A percentile compares a stretch with the other conserved stretches of the same genome.
Evolutionary conservation across 2,888 invertebrate species (phyloP).

Genomic region (Drosophila bunnanda): DNA sequence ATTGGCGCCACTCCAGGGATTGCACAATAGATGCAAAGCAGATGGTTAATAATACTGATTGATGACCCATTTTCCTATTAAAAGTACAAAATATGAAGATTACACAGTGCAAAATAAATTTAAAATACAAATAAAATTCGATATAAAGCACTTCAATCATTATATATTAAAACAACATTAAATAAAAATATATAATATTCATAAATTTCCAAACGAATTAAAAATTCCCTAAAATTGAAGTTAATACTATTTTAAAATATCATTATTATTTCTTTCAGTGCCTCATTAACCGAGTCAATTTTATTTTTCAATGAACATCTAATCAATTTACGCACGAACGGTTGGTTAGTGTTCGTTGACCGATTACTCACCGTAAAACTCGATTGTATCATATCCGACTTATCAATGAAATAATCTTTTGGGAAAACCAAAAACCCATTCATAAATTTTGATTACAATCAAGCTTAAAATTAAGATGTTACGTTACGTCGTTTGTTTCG

Average conservation of each 20-base stretch:
- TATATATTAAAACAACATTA: neutral
- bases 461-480: neutral
- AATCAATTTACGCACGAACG: conserved; percentile 18
- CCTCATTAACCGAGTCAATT: conserved; percentile 1
- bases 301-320: conserved; percentile 6
- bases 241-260: neutral
- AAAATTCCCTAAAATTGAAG: neutral
- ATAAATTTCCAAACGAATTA: too few species aligned
- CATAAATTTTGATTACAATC: neutral
- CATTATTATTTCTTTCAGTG: neutral
- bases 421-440: conserved; percentile 3
- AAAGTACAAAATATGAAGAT: conserved; percentile 1
- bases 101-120: neutral
- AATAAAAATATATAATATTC: too few species aligned
- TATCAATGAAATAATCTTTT: neutral
- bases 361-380: conserved; percentile 15
- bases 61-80: conserved; percentile 6
- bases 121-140: too few species aligned
- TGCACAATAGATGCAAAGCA: conserved; percentile 25
- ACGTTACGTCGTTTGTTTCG: neutral
- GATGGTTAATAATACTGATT: conserved; percentile 32
- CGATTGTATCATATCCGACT: neutral
- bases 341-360: neutral
- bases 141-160: too few species aligned
- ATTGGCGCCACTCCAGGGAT: conserved; percentile 30